A percentile compares a stretch with the other conserved stretches of the same genome.
Evolutionary conservation across 2,113 vertebrate species (phyloP).

Genomic region (Toxotes jaculatrix): DNA sequence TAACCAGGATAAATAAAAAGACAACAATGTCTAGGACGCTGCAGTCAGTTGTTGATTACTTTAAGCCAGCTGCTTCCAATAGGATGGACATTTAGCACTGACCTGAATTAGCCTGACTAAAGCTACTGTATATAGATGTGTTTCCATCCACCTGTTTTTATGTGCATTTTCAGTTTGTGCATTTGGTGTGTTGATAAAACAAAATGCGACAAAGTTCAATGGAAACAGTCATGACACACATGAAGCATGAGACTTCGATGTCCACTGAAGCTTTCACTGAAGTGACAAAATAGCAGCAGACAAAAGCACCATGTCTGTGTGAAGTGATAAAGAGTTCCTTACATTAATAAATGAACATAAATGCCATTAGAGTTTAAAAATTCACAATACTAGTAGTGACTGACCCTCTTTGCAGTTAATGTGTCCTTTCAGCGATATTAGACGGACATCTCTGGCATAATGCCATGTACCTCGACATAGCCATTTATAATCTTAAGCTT

Average conservation of each 20-base stretch:
- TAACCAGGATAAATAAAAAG: conserved; percentile 34
- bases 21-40: conserved; percentile 2
- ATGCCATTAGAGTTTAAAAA: no score
- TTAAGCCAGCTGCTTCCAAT: conserved; percentile 11
- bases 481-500: not conserved
- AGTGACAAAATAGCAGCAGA: no score
- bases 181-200: no score
- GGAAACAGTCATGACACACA: no score
- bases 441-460: not conserved
- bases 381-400: no score
- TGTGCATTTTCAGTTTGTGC: no score
- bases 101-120: conserved; percentile 7
- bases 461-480: not conserved
- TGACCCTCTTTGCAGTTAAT: not conserved
- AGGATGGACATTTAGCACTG: not conserved
- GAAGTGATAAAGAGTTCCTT: no score
- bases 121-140: not conserved
- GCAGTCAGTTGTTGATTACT: conserved; percentile 20
- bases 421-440: not conserved
- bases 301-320: no score
- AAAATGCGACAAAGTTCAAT: no score
- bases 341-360: no score
- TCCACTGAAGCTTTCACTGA: no score
- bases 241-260: no score
- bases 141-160: not conserved